These are phyloP conservation scores for Ganaspis sp. DNA, from an alignment of 1,140 invertebrate genomes.

Conservation along the genomic window DNA sequence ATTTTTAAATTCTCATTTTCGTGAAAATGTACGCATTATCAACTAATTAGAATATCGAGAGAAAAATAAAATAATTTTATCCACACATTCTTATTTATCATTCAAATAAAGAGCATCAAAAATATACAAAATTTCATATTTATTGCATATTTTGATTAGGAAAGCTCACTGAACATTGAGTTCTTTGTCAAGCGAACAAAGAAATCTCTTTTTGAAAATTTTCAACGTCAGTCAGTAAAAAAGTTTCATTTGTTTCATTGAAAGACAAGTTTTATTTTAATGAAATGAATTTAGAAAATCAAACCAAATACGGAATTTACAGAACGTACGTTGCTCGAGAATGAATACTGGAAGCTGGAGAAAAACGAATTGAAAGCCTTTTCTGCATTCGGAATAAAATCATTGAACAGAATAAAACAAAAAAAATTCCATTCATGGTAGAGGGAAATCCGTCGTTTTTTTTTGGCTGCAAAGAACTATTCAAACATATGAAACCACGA, in stretches of 20 bases:
- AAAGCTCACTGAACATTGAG: no score
- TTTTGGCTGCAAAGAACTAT: conserved; percentile 15
- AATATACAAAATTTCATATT: no score
- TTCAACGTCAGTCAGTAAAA: neutral
- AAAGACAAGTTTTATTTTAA: conserved; percentile 8
- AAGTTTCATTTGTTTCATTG: neutral
- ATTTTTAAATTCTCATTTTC: no score
- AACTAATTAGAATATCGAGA: no score
- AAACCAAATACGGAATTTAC: conserved; percentile 14
- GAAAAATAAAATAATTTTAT: no score
- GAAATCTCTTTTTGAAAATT: neutral
- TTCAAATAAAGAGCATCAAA: no score
- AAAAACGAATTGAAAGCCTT: conserved; percentile 2
- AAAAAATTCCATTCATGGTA: neutral
- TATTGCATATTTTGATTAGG: no score
- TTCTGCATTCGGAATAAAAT: conserved; percentile 2
- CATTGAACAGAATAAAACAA: neutral
- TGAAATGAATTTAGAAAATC: conserved; percentile 4
- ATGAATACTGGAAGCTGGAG: conserved; percentile 2
- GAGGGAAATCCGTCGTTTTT: neutral
- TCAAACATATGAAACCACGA: conserved; percentile 21
- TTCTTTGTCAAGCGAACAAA: no score
- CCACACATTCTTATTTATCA: no score
- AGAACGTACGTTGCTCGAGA: neutral
- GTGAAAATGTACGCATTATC: no score